Conservation (phyloP, 2,888 invertebrate genomes). For the Candidula unifasciata region DNA sequence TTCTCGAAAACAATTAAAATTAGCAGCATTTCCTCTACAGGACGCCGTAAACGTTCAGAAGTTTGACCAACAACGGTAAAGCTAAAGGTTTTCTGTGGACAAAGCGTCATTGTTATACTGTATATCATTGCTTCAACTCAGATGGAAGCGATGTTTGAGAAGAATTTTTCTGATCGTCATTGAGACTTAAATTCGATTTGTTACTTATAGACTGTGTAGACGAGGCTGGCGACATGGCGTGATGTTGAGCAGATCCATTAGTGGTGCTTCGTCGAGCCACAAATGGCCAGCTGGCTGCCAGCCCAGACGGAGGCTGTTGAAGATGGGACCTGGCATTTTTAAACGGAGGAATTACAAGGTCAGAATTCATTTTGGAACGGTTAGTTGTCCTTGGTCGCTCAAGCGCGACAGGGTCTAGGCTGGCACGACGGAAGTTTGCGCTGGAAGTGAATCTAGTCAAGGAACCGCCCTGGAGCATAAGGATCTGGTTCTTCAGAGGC, state of each 20-base stretch:
- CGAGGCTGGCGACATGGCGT: neutral
- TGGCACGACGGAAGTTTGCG: slow-evolving; percentile 32
- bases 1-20: too few species aligned
- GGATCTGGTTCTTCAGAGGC: slow-evolving; percentile 54
- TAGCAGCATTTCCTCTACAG: too few species aligned
- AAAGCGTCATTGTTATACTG: too few species aligned
- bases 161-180: neutral
- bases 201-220: neutral
- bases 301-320: slow-evolving; percentile 40
- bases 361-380: slow-evolving; percentile 6
- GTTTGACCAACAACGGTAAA: too few species aligned
- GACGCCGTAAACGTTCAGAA: too few species aligned
- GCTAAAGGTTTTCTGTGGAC: too few species aligned
- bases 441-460: slow-evolving; percentile 49
- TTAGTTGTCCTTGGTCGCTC: neutral
- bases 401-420: slow-evolving; percentile 7
- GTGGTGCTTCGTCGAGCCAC: slow-evolving; percentile 29
- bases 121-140: too few species aligned
- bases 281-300: slow-evolving; percentile 58
- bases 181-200: slow-evolving; percentile 8
- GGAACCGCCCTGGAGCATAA: slow-evolving; percentile 54
- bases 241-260: neutral
- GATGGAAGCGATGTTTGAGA: neutral
- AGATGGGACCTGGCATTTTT: neutral
- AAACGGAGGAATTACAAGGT: slow-evolving; percentile 16